Base-by-base conservation (phyloP, 2,797 vertebrate genomes). In the Cossypha heuglini region DNA sequence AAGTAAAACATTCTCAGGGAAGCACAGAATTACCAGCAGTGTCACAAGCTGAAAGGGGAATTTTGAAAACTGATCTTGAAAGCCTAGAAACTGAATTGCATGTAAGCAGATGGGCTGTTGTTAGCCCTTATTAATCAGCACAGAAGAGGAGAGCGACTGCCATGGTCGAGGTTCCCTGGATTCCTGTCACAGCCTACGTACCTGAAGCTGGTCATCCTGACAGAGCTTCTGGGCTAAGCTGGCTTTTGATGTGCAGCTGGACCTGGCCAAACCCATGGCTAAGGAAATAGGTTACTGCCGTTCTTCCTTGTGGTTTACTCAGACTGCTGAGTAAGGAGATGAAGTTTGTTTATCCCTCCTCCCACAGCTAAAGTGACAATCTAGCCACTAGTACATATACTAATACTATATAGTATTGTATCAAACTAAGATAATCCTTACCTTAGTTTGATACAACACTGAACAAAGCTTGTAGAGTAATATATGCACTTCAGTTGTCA, bases 101-200 rank as follows among this genome's bases (percentile, higher is more conserved):
- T 12, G 16, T 10, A 29, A 55, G 51, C 35, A 84, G 58, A 45
- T 4, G 10, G 59, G 38, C 72, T 81, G 58, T 33, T 75, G 49
- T 72, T 79, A 52, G 68, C 28, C 25, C 2, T 52, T 93, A 10
- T 71, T 87, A 54, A 82, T 88, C 57, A 67, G 51, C 24, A 25
- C 9, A 6, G 57, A 51, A 63, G 55, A 48, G n/a, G 40, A 61
- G 19, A 48, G 64, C 48, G 25, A 11, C 14, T 33, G 38, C 45
- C 13, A 1, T 15, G n/a, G 40, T 35, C 0, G 1, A n/a, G 26
- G 38, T 42, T 75, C 46, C 42, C 24, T 6, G 6, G 42, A 2
- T 2, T 31, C 31, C 31, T 58, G 52, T 51, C 7, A 2, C 20
- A 66, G 3, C 19, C 35, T 33, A 2, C 0, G 0, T 20, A 6